Evolutionary conservation across 2,113 vertebrate genomes (phyloP), one percentile per base, ranked within the genome.

Genomic region (Psilopogon haemacephalus): DNA sequence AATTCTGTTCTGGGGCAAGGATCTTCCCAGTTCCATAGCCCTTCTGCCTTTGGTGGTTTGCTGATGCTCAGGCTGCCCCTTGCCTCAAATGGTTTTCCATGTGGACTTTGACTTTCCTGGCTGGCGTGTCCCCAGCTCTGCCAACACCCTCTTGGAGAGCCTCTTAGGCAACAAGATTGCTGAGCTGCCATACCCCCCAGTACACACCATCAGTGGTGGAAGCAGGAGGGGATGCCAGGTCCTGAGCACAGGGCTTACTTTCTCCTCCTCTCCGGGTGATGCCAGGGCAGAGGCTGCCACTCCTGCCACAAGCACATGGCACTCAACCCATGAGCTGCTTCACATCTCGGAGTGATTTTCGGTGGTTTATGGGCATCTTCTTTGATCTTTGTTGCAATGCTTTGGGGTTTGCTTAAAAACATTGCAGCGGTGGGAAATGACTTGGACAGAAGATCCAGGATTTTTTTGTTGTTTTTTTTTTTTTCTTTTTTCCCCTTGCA

Each of bases 11-110:
- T 52, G n/a, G n/a, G 35, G 5, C 20, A 38, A 63, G 38, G 28
- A 40, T 33, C 1, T 1, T 28, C 32, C 23, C 44, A 0, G 0
- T 52, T 50, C 3, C 0, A 12, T 65, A 9, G 72, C 40, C 17
- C 52, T 75, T 33, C n/a, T 70, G 50, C 55, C 54, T 42, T 67
- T 1, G 0, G 26, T 1, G 1, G 54, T 55, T 28, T 0, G 0
- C 9, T 75, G 54, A 24, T 42, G 62, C 59, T 77, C 27, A 28
- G n/a, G 67, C 19, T 74, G 59, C 26, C 33, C 6, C 15, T 48
- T 60, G 35, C 37, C 28, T 75, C 24, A 42, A 37, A 60, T 10
- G 23, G 26, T 55, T 59, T 88, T 38, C 63, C 14, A 8, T 20
- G 32, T n/a, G 46, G 15, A 44, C 30, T 67, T 56, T 42, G 69